Base-by-base conservation (phyloP, 2,888 invertebrate species). In the Koerneria pararmatus region DNA sequence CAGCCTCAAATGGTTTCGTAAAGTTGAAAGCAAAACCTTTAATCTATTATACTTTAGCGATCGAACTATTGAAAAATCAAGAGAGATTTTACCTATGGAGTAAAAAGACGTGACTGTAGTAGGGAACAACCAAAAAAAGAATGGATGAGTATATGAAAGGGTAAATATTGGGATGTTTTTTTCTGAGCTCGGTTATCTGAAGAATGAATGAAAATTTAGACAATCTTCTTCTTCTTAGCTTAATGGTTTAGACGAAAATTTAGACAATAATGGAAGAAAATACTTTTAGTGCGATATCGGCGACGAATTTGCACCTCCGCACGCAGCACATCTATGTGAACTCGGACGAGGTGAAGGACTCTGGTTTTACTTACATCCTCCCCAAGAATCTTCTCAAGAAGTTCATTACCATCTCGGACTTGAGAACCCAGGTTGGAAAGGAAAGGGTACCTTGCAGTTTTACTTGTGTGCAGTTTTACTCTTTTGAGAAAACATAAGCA, bases 261-360 rank as follows among this genome's bases (percentile, higher is more conserved):
- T 58, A 46, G 3, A 35, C n/a, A n/a, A n/a, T n/a, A n/a, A 60
- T 32, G 82, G 98, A 86, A 98, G 98, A 98, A 89, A n/a, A n/a
- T n/a, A 98, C 63, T 95, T 87, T 32, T 88, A 54, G 98, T 75
- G 97, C 97, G 0, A 98, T 98, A 77, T 97, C 76, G 93, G 0
- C 82, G 6, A 82, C 82, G 15, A 82, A 82, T 67, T 75, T 82
- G 24, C 82, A 82, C 69, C 74, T 97, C 41, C 89, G 98, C 72
- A 98, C 97, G 0, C 97, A 98, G 86, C 97, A 99, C 84, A 98
- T 99, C 82, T 98, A 98, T 82, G 97, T 99, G 27, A 95, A 95
- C 71, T 95, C 95, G 0, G 98, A 98, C 82, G 98, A 98, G 83
- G 97, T 98, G 84, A 98, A 98, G 85, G 98, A 98, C 85, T 95